phyloP scores from a whole-genome alignment of 2,888 invertebrate species.

The Chloromyia formosa region DNA sequence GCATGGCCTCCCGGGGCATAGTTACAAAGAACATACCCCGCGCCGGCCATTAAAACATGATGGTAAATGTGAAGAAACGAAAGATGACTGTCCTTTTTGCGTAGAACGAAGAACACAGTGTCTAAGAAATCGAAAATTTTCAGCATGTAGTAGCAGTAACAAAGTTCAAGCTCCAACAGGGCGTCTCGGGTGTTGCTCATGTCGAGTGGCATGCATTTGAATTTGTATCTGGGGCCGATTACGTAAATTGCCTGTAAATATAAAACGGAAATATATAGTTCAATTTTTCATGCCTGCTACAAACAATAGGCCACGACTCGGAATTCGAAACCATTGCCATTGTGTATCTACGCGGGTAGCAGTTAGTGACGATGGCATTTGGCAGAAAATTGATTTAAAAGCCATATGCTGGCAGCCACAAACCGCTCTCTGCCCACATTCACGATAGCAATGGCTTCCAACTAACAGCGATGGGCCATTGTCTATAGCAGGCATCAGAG shows the following conservation, averaged over 20 bases:
- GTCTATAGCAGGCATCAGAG: too few relatives aligned
- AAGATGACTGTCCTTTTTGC: slow-evolving; percentile 75
- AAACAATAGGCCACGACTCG: too few relatives aligned
- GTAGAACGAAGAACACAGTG: slow-evolving; percentile 75
- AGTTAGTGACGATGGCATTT: too few relatives aligned
- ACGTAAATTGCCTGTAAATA: neutral
- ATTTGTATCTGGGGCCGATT: neutral
- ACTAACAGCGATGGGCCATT: too few relatives aligned
- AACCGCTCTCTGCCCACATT: too few relatives aligned
- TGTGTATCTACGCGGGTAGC: too few relatives aligned
- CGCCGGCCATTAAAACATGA: slow-evolving; percentile 74
- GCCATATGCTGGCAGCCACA: too few relatives aligned
- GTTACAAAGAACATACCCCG: slow-evolving; percentile 69
- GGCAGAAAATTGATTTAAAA: too few relatives aligned
- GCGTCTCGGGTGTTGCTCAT: slow-evolving; percentile 11
- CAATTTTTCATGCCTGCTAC: too few relatives aligned
- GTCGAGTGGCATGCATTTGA: slow-evolving; percentile 31
- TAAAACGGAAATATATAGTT: too few relatives aligned
- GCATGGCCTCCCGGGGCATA: slow-evolving; percentile 74
- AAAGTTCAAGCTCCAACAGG: slow-evolving; percentile 2
- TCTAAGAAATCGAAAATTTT: slow-evolving; percentile 74
- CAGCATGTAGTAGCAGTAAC: slow-evolving; percentile 70
- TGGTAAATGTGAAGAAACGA: slow-evolving; percentile 77
- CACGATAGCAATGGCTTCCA: too few relatives aligned
- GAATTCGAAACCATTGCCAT: too few relatives aligned